phyloP scores from a whole-genome alignment of 1,140 invertebrate genomes.

The Drosophila bocqueti region DNA sequence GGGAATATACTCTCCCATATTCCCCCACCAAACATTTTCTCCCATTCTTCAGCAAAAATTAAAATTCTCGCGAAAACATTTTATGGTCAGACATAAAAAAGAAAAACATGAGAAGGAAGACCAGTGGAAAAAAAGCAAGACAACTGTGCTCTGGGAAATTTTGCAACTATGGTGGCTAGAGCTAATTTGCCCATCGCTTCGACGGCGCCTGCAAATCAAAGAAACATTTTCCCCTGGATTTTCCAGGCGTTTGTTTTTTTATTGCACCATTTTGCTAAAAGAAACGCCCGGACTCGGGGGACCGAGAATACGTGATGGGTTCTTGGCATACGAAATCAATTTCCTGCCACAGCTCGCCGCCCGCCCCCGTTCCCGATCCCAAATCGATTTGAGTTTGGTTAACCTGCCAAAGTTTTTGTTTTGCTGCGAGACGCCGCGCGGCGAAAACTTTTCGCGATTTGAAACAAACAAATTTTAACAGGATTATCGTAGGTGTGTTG shows the following conservation, averaged over 20 bases:
- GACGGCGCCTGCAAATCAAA: conserved; percentile 65
- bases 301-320: conserved; percentile 31
- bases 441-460: conserved; percentile 65
- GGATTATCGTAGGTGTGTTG: conserved; percentile 73
- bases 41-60: conserved; percentile 53
- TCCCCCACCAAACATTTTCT: conserved; percentile 14
- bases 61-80: conserved; percentile 76
- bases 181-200: conserved; percentile 73
- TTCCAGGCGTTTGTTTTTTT: conserved; percentile 64
- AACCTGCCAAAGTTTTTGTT: conserved; percentile 69
- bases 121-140: neutral
- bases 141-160: conserved; percentile 23
- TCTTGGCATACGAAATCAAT: conserved; percentile 76
- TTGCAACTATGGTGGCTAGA: conserved; percentile 55
- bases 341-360: conserved; percentile 49
- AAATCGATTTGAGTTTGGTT: conserved; percentile 82
- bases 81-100: conserved; percentile 75
- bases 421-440: conserved; percentile 32
- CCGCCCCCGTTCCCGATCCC: conserved; percentile 23
- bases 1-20: conserved; percentile 2
- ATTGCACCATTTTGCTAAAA: conserved; percentile 66
- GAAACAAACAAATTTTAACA: conserved; percentile 82
- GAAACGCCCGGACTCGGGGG: conserved; percentile 8
- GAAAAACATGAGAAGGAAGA: conserved; percentile 16
- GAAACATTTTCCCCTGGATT: conserved; percentile 67